A percentile compares a stretch with the other conserved stretches of the same genome.
These are phyloP conservation scores for Callosobruchus maculatus DNA, from an alignment of 2,888 invertebrate genomes.

Conservation along the genomic window DNA sequence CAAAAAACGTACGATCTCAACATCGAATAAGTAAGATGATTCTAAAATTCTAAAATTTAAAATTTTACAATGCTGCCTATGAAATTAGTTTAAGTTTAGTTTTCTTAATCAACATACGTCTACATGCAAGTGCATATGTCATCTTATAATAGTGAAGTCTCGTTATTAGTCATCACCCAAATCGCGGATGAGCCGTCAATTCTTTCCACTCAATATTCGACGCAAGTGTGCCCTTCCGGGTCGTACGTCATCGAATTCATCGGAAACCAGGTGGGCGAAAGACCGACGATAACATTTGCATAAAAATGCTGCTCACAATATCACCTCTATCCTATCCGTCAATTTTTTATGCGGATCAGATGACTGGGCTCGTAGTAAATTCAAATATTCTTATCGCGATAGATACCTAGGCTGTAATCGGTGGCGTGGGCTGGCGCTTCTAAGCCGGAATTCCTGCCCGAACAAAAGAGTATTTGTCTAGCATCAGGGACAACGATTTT, in stretches of 20 bases:
- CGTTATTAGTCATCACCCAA: background rate
- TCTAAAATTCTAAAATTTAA: too few species aligned
- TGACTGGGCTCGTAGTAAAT: background rate
- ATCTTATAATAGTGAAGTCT: too few species aligned
- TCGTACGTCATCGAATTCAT: background rate
- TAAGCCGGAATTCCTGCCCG: background rate
- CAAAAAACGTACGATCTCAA: too few species aligned
- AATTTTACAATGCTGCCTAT: too few species aligned
- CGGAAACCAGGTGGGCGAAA: slow-evolving; percentile 26
- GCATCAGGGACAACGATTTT: background rate
- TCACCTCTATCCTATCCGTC: background rate
- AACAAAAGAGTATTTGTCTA: background rate
- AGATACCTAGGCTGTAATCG: background rate
- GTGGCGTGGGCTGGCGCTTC: background rate
- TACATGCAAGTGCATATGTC: too few species aligned
- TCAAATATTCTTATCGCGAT: background rate
- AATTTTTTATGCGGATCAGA: background rate
- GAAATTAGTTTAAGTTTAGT: too few species aligned
- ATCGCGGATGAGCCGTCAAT: slow-evolving; percentile 8
- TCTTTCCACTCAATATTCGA: slow-evolving; percentile 16
- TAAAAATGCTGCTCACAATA: slow-evolving; percentile 17
- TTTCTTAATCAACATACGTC: too few species aligned
- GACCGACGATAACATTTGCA: slow-evolving; percentile 20
- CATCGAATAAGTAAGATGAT: too few species aligned
- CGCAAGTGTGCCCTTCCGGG: slow-evolving; percentile 12